Base-by-base conservation (phyloP, 2,797 vertebrate genomes). In the Neosilurus hyrtlii region DNA sequence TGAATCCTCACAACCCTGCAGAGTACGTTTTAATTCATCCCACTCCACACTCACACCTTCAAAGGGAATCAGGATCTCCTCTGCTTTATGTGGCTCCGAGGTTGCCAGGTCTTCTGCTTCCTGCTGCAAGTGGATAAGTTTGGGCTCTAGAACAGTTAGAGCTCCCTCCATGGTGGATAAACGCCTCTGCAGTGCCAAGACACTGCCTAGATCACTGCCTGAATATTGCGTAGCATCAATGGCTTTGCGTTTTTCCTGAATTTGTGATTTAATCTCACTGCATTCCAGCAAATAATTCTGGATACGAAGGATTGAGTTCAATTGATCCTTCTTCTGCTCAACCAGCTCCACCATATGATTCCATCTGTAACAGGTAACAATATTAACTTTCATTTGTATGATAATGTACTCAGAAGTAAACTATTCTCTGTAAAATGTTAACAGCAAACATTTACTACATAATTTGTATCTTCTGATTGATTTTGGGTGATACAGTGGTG, bases 211-310 rank as follows among this genome's bases (percentile, higher is more conserved):
- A 90, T 97, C 96, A 0, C 96, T 93, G 9, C 95, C 94, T 0
- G 94, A 93, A 0, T 96, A 93, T 18, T 94, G 96, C 0, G 96
- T 96, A 77, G 95, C 94, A 22, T 99, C 97, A 0, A 99, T 96
- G 9, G 96, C 95, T 57, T 95, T 95, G 0, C 96, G 92, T 89
- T 99, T 99, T 71, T 99, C 97, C 9, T 95, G 92, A 86, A 99
- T 95, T 86, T 96, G 97, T 0, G 93, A 93, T 84, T 96, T 96
- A 89, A 99, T 96, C 92, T 99, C 97, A 0, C 89, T 82, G 63
- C 96, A 97, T 87, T 99, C 96, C 89, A 99, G 92, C 4, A 97
- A 93, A 86, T 98, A 98, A 92, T 97, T 99, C 93, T 99, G 97
- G 87, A 99, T 95, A 11, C 95, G 94, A 22, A 97, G 88, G 84